Conservation (phyloP, 2,113 vertebrate species). For the Coryphaenoides rupestris region DNA sequence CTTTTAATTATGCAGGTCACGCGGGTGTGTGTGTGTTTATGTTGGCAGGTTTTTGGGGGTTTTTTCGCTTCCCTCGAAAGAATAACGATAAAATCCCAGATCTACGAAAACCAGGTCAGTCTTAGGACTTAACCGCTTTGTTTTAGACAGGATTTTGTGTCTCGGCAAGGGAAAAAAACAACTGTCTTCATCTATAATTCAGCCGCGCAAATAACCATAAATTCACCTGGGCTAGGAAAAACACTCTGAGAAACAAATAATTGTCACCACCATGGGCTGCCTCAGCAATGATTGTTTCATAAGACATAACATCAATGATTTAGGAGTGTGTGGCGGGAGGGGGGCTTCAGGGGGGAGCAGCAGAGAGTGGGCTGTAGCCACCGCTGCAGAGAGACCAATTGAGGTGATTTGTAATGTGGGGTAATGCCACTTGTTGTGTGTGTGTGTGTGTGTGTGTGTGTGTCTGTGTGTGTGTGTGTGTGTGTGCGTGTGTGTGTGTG, state of each 20-base stretch:
- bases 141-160: too few relatives aligned
- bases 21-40: too few relatives aligned
- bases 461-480: background rate
- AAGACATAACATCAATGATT: conserved; percentile 7
- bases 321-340: conserved; percentile 1
- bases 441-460: too few relatives aligned
- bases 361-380: conserved; percentile 1
- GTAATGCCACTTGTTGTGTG: conserved; percentile 18
- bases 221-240: background rate
- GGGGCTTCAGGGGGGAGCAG: background rate
- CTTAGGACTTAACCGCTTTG: background rate
- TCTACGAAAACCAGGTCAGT: background rate
- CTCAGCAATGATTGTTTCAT: background rate
- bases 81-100: too few relatives aligned
- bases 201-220: background rate
- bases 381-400: conserved; percentile 26
- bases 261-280: background rate
- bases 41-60: too few relatives aligned
- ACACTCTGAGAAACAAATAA: background rate
- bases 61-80: too few relatives aligned
- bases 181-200: conserved; percentile 6
- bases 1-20: too few relatives aligned
- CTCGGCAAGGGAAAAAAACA: background rate
- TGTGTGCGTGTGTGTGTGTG: background rate
- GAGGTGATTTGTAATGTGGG: conserved; percentile 18